Conservation (phyloP, 2,797 vertebrate species). For the Crocidura indochinensis region DNA sequence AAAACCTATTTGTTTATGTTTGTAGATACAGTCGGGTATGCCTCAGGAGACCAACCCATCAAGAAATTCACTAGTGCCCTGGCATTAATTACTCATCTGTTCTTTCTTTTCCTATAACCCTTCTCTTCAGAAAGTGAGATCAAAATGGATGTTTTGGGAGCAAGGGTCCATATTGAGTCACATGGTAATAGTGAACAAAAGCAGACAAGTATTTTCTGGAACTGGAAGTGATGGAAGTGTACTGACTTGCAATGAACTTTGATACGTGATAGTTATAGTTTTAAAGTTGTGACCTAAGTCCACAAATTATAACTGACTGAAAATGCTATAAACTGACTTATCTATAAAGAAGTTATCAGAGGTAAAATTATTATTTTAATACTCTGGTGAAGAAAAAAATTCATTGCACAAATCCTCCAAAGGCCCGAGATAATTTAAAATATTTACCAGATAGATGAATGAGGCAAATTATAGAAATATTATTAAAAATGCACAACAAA, state of each 20-base stretch:
- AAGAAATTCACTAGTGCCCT: too few relatives aligned
- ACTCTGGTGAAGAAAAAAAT: neutral
- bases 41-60: too few relatives aligned
- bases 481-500: neutral
- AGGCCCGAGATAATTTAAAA: slow-evolving; percentile 56
- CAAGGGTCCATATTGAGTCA: too few relatives aligned
- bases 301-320: slow-evolving; percentile 1
- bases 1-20: too few relatives aligned
- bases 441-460: slow-evolving; percentile 40
- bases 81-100: too few relatives aligned
- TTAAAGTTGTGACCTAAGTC: neutral
- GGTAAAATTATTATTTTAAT: neutral
- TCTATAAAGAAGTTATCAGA: neutral
- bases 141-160: too few relatives aligned
- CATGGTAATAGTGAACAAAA: neutral
- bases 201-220: neutral
- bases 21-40: too few relatives aligned
- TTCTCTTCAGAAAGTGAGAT: too few relatives aligned
- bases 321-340: slow-evolving; percentile 10
- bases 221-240: neutral
- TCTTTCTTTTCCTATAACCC: too few relatives aligned
- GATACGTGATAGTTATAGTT: neutral
- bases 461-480: neutral
- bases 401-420: neutral
- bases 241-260: neutral